Evolutionary conservation across 2,888 invertebrate species (phyloP), one percentile per base, ranked within the genome.

Genomic region (Slavum lentiscoides): DNA sequence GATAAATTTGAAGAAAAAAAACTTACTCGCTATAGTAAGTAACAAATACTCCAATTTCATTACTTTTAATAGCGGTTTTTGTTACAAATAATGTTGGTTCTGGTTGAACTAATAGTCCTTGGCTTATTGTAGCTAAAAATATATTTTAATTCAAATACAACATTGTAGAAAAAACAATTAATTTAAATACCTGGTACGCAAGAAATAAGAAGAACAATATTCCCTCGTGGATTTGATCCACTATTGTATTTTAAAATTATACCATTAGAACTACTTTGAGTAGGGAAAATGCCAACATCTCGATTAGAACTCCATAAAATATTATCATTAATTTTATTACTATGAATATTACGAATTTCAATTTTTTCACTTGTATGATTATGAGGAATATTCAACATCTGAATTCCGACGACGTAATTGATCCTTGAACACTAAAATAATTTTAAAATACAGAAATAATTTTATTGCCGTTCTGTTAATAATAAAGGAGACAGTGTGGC

Each of bases 261-360:
- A 9, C 92, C 92, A 85, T 92, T 95, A 83, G 94, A 93, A 83
- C 91, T 92, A 77, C 96, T 95, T 0, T 95, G 92, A 0, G 93
- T 91, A 0, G 98, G 98, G 85, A 99, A 98, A 19, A 94, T 91
- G 0, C 94, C 93, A 81, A 96, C 87, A 87, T 98, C 97, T 53
- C 94, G 89, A 84, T 92, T 91, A 0, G 96, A 88, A 84, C 92
- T 90, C 95, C 95, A 97, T 75, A 90, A 86, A 15, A 83, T 83
- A 30, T 92, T 91, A 86, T 96, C 94, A 83, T 92, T 90, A 74
- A 96, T 90, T 9, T 72, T 80, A 15, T 80, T 80, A 72, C 80
- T 80, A 43, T 80, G 80, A 66, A 72, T 66, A 43, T 80, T 80
- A 72, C 39, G 64, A 80, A 80, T 70, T 61, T 91, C 89, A 82